Conservation (phyloP, 2,113 vertebrate genomes). For the Malaclemys terrapin region DNA sequence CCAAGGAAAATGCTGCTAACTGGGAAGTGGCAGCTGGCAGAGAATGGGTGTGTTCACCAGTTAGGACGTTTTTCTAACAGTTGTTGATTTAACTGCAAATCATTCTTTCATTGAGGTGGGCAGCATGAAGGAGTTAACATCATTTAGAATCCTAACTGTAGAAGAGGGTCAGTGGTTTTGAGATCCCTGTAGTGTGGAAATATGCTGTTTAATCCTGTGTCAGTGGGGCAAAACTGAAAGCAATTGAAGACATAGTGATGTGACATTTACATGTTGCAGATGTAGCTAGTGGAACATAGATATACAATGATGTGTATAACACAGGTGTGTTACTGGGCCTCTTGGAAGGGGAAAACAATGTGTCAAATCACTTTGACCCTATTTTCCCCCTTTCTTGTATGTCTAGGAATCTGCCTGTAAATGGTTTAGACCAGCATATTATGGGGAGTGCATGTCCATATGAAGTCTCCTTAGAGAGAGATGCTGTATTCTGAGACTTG, state of each 20-base stretch:
- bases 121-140: background rate
- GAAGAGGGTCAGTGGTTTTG: background rate
- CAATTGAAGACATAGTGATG: background rate
- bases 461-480: background rate
- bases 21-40: background rate
- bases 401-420: background rate
- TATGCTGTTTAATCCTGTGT: background rate
- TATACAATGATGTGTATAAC: background rate
- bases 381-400: background rate
- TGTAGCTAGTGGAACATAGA: background rate
- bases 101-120: background rate
- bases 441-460: no score
- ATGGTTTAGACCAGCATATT: background rate
- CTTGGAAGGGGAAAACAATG: background rate
- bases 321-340: background rate
- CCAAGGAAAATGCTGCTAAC: background rate
- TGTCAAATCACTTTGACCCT: background rate
- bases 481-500: background rate
- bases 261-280: rapidly evolving
- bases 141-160: background rate
- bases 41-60: background rate
- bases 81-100: background rate
- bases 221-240: background rate
- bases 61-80: background rate
- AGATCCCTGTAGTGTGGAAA: background rate